Percentiles rank a stretch among this genome's conserved stretches.
These are phyloP conservation scores for Eupithecia abbreviata DNA, from an alignment of 2,888 invertebrate species.

Conservation along the genomic window DNA sequence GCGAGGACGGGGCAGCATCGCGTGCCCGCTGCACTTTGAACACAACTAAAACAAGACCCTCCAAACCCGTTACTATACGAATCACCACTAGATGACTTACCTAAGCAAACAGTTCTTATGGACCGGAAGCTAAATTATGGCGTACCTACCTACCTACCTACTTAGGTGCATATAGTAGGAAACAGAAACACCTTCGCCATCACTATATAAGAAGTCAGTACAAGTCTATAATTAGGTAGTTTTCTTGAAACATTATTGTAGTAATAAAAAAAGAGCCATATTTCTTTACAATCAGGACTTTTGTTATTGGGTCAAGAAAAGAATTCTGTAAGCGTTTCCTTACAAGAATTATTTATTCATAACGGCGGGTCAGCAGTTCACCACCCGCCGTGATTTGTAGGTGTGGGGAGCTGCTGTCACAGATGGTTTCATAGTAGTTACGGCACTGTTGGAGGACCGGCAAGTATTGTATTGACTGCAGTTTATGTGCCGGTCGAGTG, in stretches of 20 bases:
- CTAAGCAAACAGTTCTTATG: background rate
- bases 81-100: background rate
- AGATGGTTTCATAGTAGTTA: background rate
- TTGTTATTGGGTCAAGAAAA: constrained; percentile 41
- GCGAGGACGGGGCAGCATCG: constrained; percentile 13
- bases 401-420: background rate
- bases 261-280: background rate
- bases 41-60: background rate
- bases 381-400: constrained; percentile 34
- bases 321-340: constrained; percentile 31
- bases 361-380: constrained; percentile 36
- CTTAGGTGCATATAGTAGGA: background rate
- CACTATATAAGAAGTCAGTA: background rate
- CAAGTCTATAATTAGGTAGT: no score
- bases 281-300: constrained; percentile 30
- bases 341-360: constrained; percentile 41
- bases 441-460: background rate
- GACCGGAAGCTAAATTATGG: no score
- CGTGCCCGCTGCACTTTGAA: constrained; percentile 34
- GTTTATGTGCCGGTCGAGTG: no score
- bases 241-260: no score
- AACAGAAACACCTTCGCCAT: background rate
- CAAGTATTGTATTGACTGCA: background rate
- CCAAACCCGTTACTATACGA: background rate
- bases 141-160: background rate